Conservation (phyloP, 2,113 vertebrate species). For the Chascanopsetta lugubris region DNA sequence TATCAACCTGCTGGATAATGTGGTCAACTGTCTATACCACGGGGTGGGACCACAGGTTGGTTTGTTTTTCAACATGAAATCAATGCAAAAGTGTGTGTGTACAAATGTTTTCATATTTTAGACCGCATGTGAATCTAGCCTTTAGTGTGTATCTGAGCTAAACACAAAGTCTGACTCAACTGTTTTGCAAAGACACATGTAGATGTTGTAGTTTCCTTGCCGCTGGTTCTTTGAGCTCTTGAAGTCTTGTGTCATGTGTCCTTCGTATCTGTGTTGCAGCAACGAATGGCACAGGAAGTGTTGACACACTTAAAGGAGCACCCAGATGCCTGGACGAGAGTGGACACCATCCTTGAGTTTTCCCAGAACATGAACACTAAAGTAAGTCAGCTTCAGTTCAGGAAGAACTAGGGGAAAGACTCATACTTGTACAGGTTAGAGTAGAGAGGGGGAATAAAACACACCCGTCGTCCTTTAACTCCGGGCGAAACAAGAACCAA, state of each 20-base stretch:
- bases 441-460: conserved; percentile 14
- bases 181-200: neutral
- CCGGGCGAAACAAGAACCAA: no score
- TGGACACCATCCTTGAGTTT: conserved; percentile 99
- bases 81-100: no score
- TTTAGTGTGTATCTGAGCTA: no score
- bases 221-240: no score
- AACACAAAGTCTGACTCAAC: no score
- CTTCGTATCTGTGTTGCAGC: conserved; percentile 77
- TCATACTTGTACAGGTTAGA: conserved; percentile 85
- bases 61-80: conserved; percentile 2
- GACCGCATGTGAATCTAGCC: no score
- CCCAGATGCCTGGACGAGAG: conserved; percentile 98
- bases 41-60: conserved; percentile 98
- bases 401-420: conserved; percentile 71
- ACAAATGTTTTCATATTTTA: no score
- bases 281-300: conserved; percentile 99
- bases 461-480: no score
- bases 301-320: conserved; percentile 99
- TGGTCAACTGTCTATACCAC: conserved; percentile 99
- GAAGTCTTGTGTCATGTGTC: conserved; percentile 12
- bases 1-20: conserved; percentile 99
- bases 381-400: conserved; percentile 86
- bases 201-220: neutral
- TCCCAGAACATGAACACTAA: conserved; percentile 99